Evolutionary conservation across 2,888 invertebrate genomes (phyloP), one percentile per base, ranked within the genome.

Genomic region (Drosophila paramelanica): DNA sequence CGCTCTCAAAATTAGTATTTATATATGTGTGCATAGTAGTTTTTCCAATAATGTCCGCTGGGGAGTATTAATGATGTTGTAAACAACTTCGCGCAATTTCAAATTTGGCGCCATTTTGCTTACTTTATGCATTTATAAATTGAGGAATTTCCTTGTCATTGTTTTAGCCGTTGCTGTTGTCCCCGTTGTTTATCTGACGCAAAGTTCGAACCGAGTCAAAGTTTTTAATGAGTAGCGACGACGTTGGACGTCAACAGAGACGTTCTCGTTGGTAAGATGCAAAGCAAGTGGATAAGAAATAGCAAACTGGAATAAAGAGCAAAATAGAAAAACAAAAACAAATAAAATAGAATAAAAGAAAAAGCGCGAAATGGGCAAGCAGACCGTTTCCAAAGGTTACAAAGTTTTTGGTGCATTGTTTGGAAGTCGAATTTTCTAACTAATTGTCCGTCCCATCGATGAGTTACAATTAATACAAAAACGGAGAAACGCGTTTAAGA

Each of bases 211-310:
- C 84, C 68, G 73, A 58, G 57, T 72, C 39, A 87, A 84, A 84
- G 81, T 89, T 84, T 84, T 89, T 88, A 84, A 88, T 84, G 84
- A 84, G 84, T 75, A 84, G 56, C 61, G 71, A 62, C 73, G 83
- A 82, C 73, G 67, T 70, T 68, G 70, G 65, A 68, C 80, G 75
- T 85, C 79, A 73, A 66, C 86, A 55, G 43, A 65, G 47, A 36
- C 39, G 43, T 17, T 47, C 39, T 33, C 17, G 50, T 33, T 17
- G 8, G 4, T 52, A 68, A 68, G 69, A 77, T 79, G 77, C 65
- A 71, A 61, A 61, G 72, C 56, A 50, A 70, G 60, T 53, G 57
- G 62, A 65, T 76, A 58, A 60, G 62, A 53, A 77, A 58, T 27
- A 1, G 36, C 46, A 49, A 69, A 49, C 46, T 8, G 17, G 39